Conservation (phyloP, 2,797 vertebrate species). For the Adrianichthys oophorus region DNA sequence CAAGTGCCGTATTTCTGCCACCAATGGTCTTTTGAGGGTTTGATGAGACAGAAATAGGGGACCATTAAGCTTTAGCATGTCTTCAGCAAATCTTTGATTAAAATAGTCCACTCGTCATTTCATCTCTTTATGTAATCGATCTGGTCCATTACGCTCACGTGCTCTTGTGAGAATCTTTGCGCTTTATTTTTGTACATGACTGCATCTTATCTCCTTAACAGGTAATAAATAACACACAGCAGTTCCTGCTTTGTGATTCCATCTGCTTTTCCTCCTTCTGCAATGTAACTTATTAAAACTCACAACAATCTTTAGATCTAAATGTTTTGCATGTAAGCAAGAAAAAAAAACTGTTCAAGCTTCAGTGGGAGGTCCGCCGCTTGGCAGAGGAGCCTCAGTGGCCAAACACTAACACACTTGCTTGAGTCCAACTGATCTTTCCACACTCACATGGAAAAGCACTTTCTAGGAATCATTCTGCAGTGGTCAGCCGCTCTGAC, state of each 20-base stretch:
- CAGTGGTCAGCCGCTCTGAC: slow-evolving; percentile 51
- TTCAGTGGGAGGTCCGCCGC: slow-evolving; percentile 62
- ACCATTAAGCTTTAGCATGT: slow-evolving; percentile 61
- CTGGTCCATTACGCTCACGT: slow-evolving; percentile 25
- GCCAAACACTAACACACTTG: slow-evolving; percentile 62
- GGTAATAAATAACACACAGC: slow-evolving; percentile 23
- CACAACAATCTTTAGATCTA: slow-evolving; percentile 29
- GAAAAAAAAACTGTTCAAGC: slow-evolving; percentile 11
- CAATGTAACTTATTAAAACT: slow-evolving; percentile 18
- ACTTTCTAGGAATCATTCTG: slow-evolving; percentile 69
- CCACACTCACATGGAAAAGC: slow-evolving; percentile 70
- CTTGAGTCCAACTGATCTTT: slow-evolving; percentile 58
- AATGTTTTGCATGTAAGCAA: slow-evolving; percentile 60
- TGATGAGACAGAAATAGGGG: slow-evolving; percentile 64
- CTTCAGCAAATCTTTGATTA: slow-evolving; percentile 78
- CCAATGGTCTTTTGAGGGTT: slow-evolving; percentile 45
- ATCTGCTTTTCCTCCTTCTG: no score
- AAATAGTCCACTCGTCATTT: slow-evolving; percentile 59
- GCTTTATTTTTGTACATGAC: slow-evolving; percentile 18
- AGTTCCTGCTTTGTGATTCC: no score
- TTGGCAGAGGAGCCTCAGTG: slow-evolving; percentile 59
- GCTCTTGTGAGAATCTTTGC: slow-evolving; percentile 3
- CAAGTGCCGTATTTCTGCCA: slow-evolving; percentile 38
- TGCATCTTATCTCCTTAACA: slow-evolving; percentile 32
- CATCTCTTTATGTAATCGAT: slow-evolving; percentile 72